A percentile compares a stretch with the other conserved stretches of the same genome.
phyloP scores from a whole-genome alignment of 1,140 invertebrate species.

The Hyposmocoma kahamanoa region DNA sequence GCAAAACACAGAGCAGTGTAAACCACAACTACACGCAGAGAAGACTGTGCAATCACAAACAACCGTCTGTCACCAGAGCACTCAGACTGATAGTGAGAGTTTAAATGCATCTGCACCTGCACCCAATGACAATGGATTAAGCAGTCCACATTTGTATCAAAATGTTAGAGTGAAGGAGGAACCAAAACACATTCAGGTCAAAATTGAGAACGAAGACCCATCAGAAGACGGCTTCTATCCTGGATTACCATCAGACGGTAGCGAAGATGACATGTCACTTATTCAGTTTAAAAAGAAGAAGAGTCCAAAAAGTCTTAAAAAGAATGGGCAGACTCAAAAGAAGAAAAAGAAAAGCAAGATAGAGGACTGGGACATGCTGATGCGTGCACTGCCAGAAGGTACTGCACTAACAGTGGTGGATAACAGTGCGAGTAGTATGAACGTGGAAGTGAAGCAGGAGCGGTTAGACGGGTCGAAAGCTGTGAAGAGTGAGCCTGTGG shows the following conservation, averaged over 20 bases:
- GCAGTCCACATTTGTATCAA: neutral
- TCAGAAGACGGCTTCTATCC: constrained; percentile 5
- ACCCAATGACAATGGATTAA: neutral
- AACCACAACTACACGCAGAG: neutral
- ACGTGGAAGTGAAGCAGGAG: constrained; percentile 22
- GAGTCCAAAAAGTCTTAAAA: constrained; percentile 18
- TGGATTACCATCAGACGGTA: constrained; percentile 37
- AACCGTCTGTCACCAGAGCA: constrained; percentile 29
- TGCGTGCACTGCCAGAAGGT: constrained; percentile 17
- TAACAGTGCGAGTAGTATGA: neutral
- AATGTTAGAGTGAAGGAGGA: constrained; percentile 34
- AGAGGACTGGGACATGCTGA: constrained; percentile 27
- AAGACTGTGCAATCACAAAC: neutral
- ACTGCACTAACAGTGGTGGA: constrained; percentile 12
- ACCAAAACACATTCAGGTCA: constrained; percentile 19
- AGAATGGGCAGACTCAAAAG: constrained; percentile 33
- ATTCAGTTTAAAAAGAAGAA: constrained; percentile 46
- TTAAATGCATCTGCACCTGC: neutral
- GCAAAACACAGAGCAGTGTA: neutral
- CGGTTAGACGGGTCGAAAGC: constrained; percentile 5
- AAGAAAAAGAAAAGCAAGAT: constrained; percentile 32
- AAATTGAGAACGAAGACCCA: constrained; percentile 22
- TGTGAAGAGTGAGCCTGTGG: constrained; percentile 12
- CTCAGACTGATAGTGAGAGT: constrained; percentile 34
- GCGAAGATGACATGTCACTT: constrained; percentile 42